Evolutionary conservation across 2,888 invertebrate species (phyloP).

Genomic region (Philonicus albiceps): DNA sequence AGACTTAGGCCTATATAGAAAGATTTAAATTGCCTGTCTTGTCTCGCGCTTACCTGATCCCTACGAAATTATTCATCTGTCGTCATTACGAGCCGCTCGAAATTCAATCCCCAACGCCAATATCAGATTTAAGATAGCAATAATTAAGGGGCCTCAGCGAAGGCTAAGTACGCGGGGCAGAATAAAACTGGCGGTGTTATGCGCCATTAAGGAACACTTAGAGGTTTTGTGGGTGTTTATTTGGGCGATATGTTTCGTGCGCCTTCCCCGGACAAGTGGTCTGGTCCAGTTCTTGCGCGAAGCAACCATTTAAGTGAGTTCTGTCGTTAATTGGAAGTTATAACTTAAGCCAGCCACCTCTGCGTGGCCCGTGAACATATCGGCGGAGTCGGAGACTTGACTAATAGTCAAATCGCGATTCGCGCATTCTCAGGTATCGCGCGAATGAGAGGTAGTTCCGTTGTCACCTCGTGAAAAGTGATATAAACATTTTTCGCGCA

Average conservation of each 20-base stretch:
- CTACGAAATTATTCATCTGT: constrained; percentile 18
- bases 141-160: constrained; percentile 5
- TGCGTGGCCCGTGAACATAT: not conserved
- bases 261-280: not conserved
- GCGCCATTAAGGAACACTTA: constrained; percentile 10
- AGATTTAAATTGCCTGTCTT: not conserved
- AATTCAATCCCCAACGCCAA: constrained; percentile 6
- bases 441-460: not conserved
- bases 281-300: not conserved
- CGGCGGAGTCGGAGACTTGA: not conserved
- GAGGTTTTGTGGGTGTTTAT: not conserved
- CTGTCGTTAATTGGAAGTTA: constrained; percentile 22
- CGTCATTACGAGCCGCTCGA: not conserved
- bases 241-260: not conserved
- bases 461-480: constrained; percentile 31
- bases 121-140: constrained; percentile 21
- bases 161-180: constrained; percentile 18
- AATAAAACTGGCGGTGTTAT: not conserved
- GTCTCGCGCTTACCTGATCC: not conserved
- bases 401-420: not conserved
- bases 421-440: not conserved
- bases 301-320: constrained; percentile 10
- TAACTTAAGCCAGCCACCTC: not conserved
- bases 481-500: constrained; percentile 28
- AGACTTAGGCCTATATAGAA: not conserved